phyloP scores from a whole-genome alignment of 2,113 vertebrate genomes.

The Aviceda subcristata region DNA sequence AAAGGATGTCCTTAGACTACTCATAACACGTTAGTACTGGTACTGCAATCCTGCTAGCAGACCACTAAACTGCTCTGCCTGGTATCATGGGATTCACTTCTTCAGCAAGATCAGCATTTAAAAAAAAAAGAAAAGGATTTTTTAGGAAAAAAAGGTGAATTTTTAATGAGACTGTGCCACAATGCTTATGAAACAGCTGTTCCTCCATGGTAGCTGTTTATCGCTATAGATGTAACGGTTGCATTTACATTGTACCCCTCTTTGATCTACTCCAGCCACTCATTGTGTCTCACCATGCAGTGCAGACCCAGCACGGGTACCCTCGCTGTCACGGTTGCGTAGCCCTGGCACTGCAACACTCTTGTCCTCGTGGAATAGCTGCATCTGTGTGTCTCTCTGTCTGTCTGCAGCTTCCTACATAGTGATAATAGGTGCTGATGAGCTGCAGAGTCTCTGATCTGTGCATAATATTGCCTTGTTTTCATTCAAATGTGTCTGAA shows the following conservation, averaged over 20 bases:
- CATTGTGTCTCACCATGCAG: accelerated
- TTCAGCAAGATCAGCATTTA: neutral
- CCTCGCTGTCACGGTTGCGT: accelerated
- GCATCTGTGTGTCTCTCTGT: neutral
- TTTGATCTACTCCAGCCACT: neutral
- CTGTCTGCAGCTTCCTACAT: neutral
- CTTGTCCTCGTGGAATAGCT: neutral
- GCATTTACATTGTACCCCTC: neutral
- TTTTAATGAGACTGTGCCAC: neutral
- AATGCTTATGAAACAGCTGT: neutral
- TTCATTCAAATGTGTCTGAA: neutral
- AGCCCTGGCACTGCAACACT: neutral
- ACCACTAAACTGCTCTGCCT: neutral
- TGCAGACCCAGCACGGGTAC: accelerated
- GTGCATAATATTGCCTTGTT: conserved; percentile 18
- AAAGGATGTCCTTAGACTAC: neutral
- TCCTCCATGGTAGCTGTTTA: neutral
- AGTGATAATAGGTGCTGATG: neutral
- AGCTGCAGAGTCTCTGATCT: neutral
- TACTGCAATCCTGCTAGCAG: neutral
- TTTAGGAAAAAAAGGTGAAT: neutral
- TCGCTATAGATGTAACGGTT: neutral
- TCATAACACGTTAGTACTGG: neutral
- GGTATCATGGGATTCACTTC: neutral
- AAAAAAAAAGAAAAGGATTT: neutral